Evolutionary conservation across 1,140 invertebrate species (phyloP).

Genomic region (Chironomus striatipennis): DNA sequence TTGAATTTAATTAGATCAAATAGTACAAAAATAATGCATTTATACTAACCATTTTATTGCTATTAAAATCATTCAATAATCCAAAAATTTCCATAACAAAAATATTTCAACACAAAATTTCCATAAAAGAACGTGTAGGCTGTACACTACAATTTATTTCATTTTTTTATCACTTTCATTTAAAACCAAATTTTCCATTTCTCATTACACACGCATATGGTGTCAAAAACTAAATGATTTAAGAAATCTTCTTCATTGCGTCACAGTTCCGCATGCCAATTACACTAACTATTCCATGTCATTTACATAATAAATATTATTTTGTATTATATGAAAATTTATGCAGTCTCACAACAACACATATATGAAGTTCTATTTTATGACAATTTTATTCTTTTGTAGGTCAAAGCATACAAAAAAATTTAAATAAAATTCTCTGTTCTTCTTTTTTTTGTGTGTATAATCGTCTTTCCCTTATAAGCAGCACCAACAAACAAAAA

Average conservation of each 20-base stretch:
- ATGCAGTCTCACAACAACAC: background rate
- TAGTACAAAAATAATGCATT: too few relatives aligned
- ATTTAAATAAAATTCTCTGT: background rate
- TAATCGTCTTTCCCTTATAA: background rate
- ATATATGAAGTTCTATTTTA: background rate
- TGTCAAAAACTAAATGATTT: too few relatives aligned
- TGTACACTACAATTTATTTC: too few relatives aligned
- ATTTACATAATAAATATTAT: background rate
- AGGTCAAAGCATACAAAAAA: background rate
- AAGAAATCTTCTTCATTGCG: background rate
- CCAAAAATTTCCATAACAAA: too few relatives aligned
- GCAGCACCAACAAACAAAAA: background rate
- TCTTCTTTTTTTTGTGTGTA: background rate
- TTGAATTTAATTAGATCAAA: too few relatives aligned
- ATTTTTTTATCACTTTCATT: too few relatives aligned
- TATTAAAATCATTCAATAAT: too few relatives aligned
- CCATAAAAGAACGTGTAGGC: too few relatives aligned
- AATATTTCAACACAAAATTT: too few relatives aligned
- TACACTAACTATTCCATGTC: background rate
- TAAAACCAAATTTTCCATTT: background rate
- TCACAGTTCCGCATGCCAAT: constrained; percentile 5
- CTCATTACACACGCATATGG: background rate
- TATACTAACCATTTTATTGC: too few relatives aligned
- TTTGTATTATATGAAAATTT: background rate
- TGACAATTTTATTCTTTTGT: background rate